Evolutionary conservation across 37 sponge, comb jelly and placozoan species (phyloP).

Genomic region (Spongilla lacustris): DNA sequence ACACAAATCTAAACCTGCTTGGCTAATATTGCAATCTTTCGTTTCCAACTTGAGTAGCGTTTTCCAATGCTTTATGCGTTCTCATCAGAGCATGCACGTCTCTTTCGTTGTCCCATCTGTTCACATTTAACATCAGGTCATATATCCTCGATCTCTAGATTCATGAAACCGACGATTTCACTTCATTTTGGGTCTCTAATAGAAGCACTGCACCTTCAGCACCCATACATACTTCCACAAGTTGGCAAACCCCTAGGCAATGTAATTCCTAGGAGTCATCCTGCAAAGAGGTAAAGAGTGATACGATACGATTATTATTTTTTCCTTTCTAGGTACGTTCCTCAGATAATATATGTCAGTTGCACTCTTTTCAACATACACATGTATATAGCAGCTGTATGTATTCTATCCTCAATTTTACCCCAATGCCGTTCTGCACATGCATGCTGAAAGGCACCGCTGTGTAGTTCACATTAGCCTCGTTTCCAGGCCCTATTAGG

Average conservation of each 20-base stretch:
- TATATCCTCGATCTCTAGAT: constrained; percentile 1
- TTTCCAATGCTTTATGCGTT: constrained; percentile 53
- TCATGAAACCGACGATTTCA: constrained; percentile 56
- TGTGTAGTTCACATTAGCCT: too few species aligned
- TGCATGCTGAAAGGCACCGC: too few species aligned
- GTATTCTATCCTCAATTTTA: too few species aligned
- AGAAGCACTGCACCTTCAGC: not conserved
- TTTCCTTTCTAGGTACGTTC: too few species aligned
- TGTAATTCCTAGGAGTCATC: not conserved
- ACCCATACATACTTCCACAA: not conserved
- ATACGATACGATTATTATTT: too few species aligned
- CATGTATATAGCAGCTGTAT: too few species aligned
- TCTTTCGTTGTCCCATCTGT: constrained; percentile 26
- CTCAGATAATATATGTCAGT: too few species aligned
- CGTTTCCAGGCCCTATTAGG: too few species aligned
- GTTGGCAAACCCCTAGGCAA: not conserved
- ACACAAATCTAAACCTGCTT: not conserved
- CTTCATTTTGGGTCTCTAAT: constrained; percentile 5
- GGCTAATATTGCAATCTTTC: not conserved
- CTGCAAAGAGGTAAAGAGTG: not conserved
- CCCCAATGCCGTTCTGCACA: too few species aligned
- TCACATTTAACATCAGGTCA: constrained; percentile 66
- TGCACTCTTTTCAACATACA: too few species aligned
- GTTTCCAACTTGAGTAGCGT: constrained; percentile 3
- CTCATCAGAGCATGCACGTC: constrained; percentile 30